These are phyloP conservation scores for Pantherophis vulpinus DNA, from an alignment of 2,797 vertebrate genomes.

Conservation along the genomic window DNA sequence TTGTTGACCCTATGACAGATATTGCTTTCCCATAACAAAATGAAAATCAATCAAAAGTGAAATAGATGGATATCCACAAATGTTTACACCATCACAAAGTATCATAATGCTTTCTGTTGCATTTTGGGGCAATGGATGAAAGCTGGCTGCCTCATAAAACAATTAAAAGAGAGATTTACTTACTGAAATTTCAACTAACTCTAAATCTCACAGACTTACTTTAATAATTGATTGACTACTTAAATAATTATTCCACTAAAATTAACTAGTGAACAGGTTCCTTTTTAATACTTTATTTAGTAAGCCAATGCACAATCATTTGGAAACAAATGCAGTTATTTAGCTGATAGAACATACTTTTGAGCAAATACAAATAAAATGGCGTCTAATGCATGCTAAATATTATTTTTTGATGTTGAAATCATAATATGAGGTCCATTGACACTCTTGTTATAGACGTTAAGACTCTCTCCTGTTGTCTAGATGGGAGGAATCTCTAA, in stretches of 20 bases:
- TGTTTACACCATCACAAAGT: not conserved
- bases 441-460: too few relatives aligned
- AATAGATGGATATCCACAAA: not conserved
- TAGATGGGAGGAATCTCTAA: too few relatives aligned
- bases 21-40: not conserved
- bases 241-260: not conserved
- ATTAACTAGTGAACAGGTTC: not conserved
- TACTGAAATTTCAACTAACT: not conserved
- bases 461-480: too few relatives aligned
- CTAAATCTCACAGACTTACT: not conserved
- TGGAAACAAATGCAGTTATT: not conserved
- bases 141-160: not conserved
- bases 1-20: not conserved
- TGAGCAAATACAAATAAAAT: too few relatives aligned
- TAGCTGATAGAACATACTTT: not conserved
- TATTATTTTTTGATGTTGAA: too few relatives aligned
- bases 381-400: too few relatives aligned
- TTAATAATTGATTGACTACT: not conserved
- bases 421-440: too few relatives aligned
- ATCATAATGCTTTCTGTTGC: not conserved
- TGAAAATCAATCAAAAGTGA: not conserved
- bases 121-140: not conserved
- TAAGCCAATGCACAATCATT: not conserved
- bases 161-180: not conserved
- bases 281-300: not conserved